Conservation (phyloP, 37 sponge, comb jelly and placozoan genomes). For the Aplysina aerophoba region DNA sequence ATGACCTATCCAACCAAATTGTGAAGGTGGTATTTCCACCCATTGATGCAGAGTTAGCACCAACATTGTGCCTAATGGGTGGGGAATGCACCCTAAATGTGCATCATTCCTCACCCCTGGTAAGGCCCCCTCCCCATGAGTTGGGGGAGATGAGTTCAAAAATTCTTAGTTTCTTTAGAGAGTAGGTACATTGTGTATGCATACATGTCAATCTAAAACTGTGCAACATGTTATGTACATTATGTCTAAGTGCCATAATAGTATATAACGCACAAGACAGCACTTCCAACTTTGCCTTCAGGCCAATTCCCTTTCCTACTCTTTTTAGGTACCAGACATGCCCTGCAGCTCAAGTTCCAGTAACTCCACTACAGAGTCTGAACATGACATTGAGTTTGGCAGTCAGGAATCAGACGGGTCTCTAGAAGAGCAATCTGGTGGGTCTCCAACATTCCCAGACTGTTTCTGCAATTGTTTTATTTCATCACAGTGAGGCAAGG, state of each 20-base stretch:
- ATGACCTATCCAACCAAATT: too few species aligned
- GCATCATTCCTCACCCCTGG: neutral
- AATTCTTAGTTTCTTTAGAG: neutral
- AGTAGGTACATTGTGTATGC: neutral
- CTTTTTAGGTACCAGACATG: neutral
- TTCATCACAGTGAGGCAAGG: constrained; percentile 51
- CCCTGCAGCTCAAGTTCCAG: neutral
- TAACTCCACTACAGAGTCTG: neutral
- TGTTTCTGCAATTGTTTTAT: constrained; percentile 37
- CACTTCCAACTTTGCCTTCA: neutral
- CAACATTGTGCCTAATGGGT: neutral
- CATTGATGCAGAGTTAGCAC: neutral
- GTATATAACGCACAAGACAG: neutral
- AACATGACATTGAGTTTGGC: neutral
- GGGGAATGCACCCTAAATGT: neutral
- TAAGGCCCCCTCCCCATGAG: neutral
- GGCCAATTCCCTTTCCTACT: neutral
- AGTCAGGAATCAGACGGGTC: neutral
- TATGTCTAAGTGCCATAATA: neutral
- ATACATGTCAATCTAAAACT: neutral
- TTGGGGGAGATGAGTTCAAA: neutral
- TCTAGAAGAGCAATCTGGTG: neutral
- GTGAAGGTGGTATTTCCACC: too few species aligned
- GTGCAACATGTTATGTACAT: neutral
- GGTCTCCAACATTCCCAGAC: constrained; percentile 13